These are phyloP conservation scores for Tauraco hartlaubi DNA, from an alignment of 2,797 vertebrate species.

Conservation along the genomic window DNA sequence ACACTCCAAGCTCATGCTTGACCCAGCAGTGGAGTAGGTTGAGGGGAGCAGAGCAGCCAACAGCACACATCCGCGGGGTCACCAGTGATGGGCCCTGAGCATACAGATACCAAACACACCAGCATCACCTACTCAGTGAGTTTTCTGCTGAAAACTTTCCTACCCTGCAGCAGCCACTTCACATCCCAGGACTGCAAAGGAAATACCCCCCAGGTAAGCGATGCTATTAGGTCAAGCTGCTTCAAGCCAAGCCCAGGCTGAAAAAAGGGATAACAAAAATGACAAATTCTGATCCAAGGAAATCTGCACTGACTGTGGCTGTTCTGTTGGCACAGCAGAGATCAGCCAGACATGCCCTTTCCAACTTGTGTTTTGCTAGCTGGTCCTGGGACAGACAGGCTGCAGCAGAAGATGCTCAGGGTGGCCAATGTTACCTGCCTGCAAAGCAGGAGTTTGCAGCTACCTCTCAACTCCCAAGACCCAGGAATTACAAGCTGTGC, in stretches of 20 bases:
- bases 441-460: not conserved
- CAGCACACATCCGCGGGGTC: not conserved
- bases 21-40: fast-evolving
- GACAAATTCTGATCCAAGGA: not conserved
- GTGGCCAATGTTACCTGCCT: not conserved
- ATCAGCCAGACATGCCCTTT: not conserved
- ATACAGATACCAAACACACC: not conserved
- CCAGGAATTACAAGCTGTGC: not conserved
- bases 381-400: fast-evolving
- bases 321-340: not conserved
- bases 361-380: not conserved
- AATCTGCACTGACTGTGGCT: not conserved
- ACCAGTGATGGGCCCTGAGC: fast-evolving
- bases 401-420: not conserved
- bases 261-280: not conserved
- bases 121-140: not conserved
- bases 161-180: not conserved
- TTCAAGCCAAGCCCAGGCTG: not conserved
- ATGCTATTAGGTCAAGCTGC: not conserved
- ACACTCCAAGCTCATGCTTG: fast-evolving
- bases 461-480: not conserved
- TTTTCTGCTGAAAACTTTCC: not conserved
- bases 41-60: not conserved
- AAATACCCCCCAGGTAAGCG: not conserved
- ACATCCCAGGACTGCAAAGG: fast-evolving